Base-by-base conservation (phyloP, 2,888 invertebrate species). In the Euzophera pinguis region DNA sequence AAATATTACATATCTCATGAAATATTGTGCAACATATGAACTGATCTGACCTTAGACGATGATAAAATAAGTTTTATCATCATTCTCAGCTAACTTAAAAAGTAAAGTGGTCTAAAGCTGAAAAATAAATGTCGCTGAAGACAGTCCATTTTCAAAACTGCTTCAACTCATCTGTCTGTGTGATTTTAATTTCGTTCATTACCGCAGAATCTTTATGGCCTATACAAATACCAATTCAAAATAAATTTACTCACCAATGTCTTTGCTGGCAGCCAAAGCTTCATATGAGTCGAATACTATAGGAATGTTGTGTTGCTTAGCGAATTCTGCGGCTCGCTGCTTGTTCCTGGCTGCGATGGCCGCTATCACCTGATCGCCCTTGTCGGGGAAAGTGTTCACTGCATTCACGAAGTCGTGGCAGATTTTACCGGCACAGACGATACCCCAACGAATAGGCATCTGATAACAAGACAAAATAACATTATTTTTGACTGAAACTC, bases 321-420 rank as follows among this genome's bases (percentile, higher is more conserved):
- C 96, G 77, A 98, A 98, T 48, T 92, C 91, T 55, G 93, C 77
- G 0, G 97, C 97, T 52, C 92, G 92, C 0, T 84, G 85, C 58
- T 92, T 76, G 58, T 93, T 91, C 47, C 95, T 91, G 0, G 97
- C 96, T 0, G 95, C 97, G 0, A 97, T 92, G 0, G 94, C 96
- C 0, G 92, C 91, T 16, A 96, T 90, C 58, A 91, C 71, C 72
- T 96, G 95, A 53, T 96, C 94, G n/a, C 85, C 82, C 38, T 84
- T 91, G 41, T 84, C 75, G 0, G 94, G 92, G 49, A 94, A 90
- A 0, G 92, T 92, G 60, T 92, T 89, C 6, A 96, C 62, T 1
- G 94, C 95, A 32, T 92, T 92, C 2, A 93, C 94, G 76, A 98
- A 98, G 76, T 98, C 98, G 75, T 95, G 92, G 62, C 94, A 92